These are phyloP conservation scores for Poecilia wingei DNA, from an alignment of 2,797 vertebrate species.

Conservation along the genomic window DNA sequence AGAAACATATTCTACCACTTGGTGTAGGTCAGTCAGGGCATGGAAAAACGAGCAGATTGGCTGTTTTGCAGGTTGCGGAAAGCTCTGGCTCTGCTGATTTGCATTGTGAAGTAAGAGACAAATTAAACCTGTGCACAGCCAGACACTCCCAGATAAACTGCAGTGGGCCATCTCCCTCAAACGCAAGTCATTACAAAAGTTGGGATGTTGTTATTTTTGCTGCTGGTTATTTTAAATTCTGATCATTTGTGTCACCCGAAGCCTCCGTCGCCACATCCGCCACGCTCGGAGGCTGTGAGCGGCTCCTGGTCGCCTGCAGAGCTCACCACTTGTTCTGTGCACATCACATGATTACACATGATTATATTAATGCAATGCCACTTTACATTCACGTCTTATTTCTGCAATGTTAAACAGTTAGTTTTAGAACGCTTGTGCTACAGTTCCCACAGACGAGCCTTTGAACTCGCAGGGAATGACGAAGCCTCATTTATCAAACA, in stretches of 20 bases:
- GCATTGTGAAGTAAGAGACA: constrained; percentile 9
- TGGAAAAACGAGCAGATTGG: background rate
- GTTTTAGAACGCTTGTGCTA: constrained; percentile 16
- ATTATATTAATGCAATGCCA: constrained; percentile 12
- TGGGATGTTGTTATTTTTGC: constrained; percentile 4
- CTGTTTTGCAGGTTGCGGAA: constrained; percentile 29
- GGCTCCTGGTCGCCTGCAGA: background rate
- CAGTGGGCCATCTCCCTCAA: background rate
- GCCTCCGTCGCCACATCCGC: background rate
- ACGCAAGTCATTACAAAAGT: background rate
- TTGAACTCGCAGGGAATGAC: constrained; percentile 4
- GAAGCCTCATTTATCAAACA: constrained; percentile 29
- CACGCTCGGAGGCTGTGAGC: background rate
- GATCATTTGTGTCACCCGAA: background rate
- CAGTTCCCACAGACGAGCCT: background rate
- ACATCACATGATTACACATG: background rate
- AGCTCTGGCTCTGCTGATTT: constrained; percentile 15
- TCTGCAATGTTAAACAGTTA: constrained; percentile 36
- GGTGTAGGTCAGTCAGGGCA: constrained; percentile 19
- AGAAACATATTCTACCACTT: constrained; percentile 15
- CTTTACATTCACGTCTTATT: constrained; percentile 18
- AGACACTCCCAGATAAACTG: constrained; percentile 3
- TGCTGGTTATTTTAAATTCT: background rate
- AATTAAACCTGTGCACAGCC: constrained; percentile 12
- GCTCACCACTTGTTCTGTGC: background rate